Percentiles rank a stretch among this genome's conserved stretches.
Conservation (phyloP, 2,888 invertebrate genomes). For the Sipunculus nudus region DNA sequence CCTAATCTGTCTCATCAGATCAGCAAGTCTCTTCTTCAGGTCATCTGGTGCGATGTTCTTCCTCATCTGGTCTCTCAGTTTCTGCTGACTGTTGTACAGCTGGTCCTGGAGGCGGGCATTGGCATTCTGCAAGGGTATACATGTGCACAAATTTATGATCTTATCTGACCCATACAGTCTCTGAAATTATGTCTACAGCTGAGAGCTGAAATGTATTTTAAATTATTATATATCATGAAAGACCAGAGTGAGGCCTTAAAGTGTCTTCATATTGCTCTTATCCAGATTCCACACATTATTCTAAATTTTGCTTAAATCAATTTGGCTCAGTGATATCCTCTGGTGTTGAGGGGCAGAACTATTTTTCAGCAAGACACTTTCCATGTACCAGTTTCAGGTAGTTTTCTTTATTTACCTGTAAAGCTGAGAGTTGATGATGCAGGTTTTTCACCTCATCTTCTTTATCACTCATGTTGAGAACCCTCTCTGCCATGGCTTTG, state of each 20-base stretch:
- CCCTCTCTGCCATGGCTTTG: conserved; percentile 39
- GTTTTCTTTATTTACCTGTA: conserved; percentile 46
- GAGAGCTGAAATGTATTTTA: no score
- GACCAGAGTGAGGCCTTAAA: no score
- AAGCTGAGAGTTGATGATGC: conserved; percentile 49
- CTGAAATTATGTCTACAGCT: no score
- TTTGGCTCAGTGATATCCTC: no score
- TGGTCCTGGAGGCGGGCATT: conserved; percentile 30
- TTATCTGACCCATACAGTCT: no score
- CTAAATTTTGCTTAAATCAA: no score
- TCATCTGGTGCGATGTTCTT: conserved; percentile 43
- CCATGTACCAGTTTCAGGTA: neutral
- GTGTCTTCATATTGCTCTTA: no score
- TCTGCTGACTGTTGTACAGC: conserved; percentile 19
- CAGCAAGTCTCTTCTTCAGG: conserved; percentile 26
- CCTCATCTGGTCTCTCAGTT: conserved; percentile 14
- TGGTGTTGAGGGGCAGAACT: no score
- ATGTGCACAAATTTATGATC: no score
- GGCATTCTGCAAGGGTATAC: conserved; percentile 14
- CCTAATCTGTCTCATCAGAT: conserved; percentile 20
- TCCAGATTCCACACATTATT: no score
- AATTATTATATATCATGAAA: no score
- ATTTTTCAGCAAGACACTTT: no score
- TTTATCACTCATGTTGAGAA: conserved; percentile 42
- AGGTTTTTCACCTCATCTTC: conserved; percentile 54